Evolutionary conservation across 2,113 vertebrate genomes (phyloP), one percentile per base, ranked within the genome.

Genomic region (Mastomys coucha): DNA sequence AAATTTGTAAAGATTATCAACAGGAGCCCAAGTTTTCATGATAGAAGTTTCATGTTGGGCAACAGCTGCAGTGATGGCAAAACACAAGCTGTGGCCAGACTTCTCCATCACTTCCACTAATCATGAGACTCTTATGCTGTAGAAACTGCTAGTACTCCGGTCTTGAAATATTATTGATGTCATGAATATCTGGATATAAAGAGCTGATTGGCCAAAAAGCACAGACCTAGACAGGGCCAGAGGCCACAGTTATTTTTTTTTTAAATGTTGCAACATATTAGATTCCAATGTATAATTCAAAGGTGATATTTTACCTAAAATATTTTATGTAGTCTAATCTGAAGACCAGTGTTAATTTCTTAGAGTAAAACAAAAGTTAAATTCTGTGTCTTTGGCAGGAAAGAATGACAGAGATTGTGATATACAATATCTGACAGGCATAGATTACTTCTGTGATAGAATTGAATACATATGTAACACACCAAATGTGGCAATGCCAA

Each of bases 271-370:
- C 19, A 33, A 45, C 31, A 53, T 85, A 84, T 72, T 92, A 65
- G 69, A 93, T 63, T 70, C 45, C 16, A 51, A 39, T 28, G 31
- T 42, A 53, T 31, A 72, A 89, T 1, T 77, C 63, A 82, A 77
- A 91, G 33, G 53, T 73, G 16, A 85, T 76, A 33, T 53, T 72
- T 49, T 78, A 53, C 28, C n/a, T 75, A 81, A 91, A 97, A 84
- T 82, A 67, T 42, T 76, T 88, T 63, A 31, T 65, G 5, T 49
- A 56, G 11, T 53, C 49, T 77, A 67, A 42, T 60, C 26, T 28
- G 14, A 56, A 96, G 94, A 84, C 49, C 24, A 92, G 19, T 42
- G 0, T 56, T 58, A 72, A 56, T 76, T 76, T 11, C 39, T 96
- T 94, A 89, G 73, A 89, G 65, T 2, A 53, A 28, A 77, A 7